Conservation (phyloP, 2,888 invertebrate species). For the Tholera decimalis region DNA sequence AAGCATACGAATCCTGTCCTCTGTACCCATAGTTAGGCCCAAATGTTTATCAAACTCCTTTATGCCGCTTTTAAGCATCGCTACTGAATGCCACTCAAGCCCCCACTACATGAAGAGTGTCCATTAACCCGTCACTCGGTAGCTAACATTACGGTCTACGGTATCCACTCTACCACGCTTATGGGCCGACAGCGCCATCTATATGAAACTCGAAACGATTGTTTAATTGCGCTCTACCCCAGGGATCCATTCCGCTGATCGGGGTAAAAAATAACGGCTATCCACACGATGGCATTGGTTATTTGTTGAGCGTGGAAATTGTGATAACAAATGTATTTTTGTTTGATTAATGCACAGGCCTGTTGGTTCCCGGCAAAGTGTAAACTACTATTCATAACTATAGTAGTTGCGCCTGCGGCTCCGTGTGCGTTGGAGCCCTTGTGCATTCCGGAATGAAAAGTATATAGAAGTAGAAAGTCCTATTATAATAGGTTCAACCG, state of each 20-base stretch:
- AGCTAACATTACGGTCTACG: conserved; percentile 36
- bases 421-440: too few species aligned
- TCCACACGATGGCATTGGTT: conserved; percentile 30
- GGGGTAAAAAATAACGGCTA: conserved; percentile 53
- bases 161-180: conserved; percentile 34
- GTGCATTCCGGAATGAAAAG: too few species aligned
- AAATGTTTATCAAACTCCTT: conserved; percentile 51
- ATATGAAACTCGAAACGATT: conserved; percentile 59
- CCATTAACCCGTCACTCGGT: conserved; percentile 49
- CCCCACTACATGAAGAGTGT: conserved; percentile 36
- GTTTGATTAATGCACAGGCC: conserved; percentile 35
- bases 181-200: conserved; percentile 45
- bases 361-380: neutral
- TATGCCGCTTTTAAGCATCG: conserved; percentile 37
- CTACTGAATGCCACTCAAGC: conserved; percentile 51
- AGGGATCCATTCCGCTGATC: conserved; percentile 54
- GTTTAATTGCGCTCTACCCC: conserved; percentile 61
- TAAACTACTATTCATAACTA: neutral
- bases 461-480: too few species aligned
- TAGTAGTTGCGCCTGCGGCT: neutral
- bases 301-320: conserved; percentile 46
- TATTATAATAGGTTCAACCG: too few species aligned
- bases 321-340: conserved; percentile 38
- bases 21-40: neutral
- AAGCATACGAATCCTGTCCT: conserved; percentile 15